Evolutionary conservation across 2,888 invertebrate genomes (phyloP).

Genomic region (Trissoscelio sp.): DNA sequence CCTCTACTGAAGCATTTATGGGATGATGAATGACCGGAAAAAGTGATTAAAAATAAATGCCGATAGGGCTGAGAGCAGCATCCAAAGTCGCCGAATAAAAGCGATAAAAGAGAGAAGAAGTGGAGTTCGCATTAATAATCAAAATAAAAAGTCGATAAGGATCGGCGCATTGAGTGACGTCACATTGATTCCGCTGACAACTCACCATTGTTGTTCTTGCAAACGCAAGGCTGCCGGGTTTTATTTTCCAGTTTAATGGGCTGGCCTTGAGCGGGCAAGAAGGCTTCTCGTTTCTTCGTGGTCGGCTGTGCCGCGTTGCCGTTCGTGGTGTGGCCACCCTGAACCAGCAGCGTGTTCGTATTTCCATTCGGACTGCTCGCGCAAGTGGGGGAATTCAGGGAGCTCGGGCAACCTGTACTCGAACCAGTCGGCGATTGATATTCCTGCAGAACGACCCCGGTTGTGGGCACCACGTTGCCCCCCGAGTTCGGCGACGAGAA

Average conservation of each 20-base stretch:
- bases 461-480: slow-evolving; percentile 76
- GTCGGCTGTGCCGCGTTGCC: slow-evolving; percentile 73
- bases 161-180: slow-evolving; percentile 16
- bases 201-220: slow-evolving; percentile 80
- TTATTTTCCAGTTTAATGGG: slow-evolving; percentile 81
- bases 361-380: slow-evolving; percentile 74
- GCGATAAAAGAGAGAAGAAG: background rate
- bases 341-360: slow-evolving; percentile 74
- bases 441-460: slow-evolving; percentile 81
- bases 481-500: slow-evolving; percentile 79
- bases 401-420: slow-evolving; percentile 84
- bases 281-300: slow-evolving; percentile 79
- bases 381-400: slow-evolving; percentile 77
- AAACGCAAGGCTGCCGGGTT: slow-evolving; percentile 79
- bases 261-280: slow-evolving; percentile 79
- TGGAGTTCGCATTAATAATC: slow-evolving; percentile 3
- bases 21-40: slow-evolving; percentile 16
- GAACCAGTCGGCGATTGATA: slow-evolving; percentile 84
- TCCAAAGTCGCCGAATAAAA: background rate
- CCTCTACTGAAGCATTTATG: background rate
- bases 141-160: slow-evolving; percentile 21
- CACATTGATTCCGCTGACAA: slow-evolving; percentile 40
- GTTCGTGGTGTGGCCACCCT: slow-evolving; percentile 74
- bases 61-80: background rate
- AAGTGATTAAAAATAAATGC: slow-evolving; percentile 6